Base-by-base conservation (phyloP, 2,888 invertebrate genomes). In the Pachymerium ferrugineum region DNA sequence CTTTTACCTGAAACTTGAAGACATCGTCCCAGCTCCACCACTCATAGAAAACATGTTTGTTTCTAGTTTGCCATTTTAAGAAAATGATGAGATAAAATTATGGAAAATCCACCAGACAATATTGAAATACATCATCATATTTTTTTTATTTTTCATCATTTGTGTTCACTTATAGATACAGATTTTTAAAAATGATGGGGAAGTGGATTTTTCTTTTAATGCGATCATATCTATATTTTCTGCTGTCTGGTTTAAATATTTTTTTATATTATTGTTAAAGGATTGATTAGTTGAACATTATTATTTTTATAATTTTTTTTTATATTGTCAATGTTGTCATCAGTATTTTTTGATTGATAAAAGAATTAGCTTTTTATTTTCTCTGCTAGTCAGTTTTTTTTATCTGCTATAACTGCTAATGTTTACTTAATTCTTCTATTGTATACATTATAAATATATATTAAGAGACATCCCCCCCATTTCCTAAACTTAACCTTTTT, bases 1-100 rank as follows among this genome's bases (percentile, higher is more conserved):
- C 84, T 94, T 94, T 85, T 95, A 94, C 85, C 86, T 95, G 79
- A 96, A 95, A 83, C 86, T 95, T 73, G 94, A 95, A 84, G 94
- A 94, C 74, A 86, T 94, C 80, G 93, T 94, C 76, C 93, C 94
- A 28, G 93, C 94, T 75, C 95, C 96, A 72, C 91, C 93, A 12
- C 88, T 94, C 79, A 94, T 97, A 81, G 96, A 96, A 84, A 94
- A 92, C 83, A 92, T 96, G 92, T 97, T 95, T 84, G 92, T 93
- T 80, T 91, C 94, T 81, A 94, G 93, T 85, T 87, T 97, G 82
- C 97, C 97, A 78, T 96, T 95, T 84, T 96, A 89, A 79, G 75
- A 19, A 28, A 35, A 35, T 25, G 8, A 12, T 14, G 22, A 71
- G 35, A 38, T 16, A 33, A 19, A 71, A 71, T 5, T 6, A 29